Percentiles rank a stretch among this genome's conserved stretches.
phyloP scores from a whole-genome alignment of 2,888 invertebrate species.

The Heliconius cydno region DNA sequence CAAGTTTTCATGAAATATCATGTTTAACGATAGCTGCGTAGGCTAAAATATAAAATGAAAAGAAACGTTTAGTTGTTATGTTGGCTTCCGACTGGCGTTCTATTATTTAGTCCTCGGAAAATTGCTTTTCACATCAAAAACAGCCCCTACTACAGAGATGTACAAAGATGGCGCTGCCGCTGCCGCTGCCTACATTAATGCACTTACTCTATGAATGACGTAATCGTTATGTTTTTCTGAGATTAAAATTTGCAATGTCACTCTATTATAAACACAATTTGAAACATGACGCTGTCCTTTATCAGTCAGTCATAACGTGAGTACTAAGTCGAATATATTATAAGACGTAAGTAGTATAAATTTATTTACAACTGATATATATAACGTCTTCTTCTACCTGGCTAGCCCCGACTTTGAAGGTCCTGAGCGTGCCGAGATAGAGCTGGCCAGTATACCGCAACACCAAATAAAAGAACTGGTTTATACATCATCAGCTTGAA shows the following conservation, averaged over 20 bases:
- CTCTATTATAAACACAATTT: constrained; percentile 42
- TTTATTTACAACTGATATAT: not conserved
- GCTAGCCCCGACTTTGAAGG: not conserved
- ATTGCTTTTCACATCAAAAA: constrained; percentile 79
- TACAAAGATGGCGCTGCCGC: constrained; percentile 69
- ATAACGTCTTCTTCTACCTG: not conserved
- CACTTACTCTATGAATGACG: constrained; percentile 73
- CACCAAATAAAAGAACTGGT: too few species aligned
- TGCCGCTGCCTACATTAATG: constrained; percentile 69
- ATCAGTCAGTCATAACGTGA: not conserved
- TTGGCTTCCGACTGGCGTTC: constrained; percentile 61
- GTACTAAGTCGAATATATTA: not conserved
- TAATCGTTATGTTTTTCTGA: constrained; percentile 72
- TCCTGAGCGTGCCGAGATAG: too few species aligned
- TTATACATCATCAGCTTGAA: too few species aligned
- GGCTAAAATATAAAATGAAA: constrained; percentile 42
- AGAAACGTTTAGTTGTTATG: constrained; percentile 58
- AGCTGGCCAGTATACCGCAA: too few species aligned
- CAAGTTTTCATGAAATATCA: constrained; percentile 24
- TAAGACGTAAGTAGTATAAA: not conserved
- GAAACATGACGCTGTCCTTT: not conserved
- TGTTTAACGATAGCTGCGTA: constrained; percentile 40
- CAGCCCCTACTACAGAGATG: constrained; percentile 66
- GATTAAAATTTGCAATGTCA: constrained; percentile 64
- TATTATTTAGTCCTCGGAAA: constrained; percentile 75